A percentile compares a stretch with the other conserved stretches of the same genome.
phyloP scores from a whole-genome alignment of 2,797 vertebrate genomes.

The Malurus splendens region DNA sequence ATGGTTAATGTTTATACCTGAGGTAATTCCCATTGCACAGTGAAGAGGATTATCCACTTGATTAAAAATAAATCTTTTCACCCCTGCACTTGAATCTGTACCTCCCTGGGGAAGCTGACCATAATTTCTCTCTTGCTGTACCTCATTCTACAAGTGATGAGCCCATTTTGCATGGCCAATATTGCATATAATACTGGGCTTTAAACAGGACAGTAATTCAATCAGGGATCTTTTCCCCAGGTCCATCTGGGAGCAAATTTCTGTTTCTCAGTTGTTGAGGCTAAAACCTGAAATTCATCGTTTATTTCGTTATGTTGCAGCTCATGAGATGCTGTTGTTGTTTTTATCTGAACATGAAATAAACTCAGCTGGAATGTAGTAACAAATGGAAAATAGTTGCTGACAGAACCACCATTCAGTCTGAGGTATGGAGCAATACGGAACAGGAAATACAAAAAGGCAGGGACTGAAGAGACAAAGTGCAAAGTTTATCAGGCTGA shows the following conservation, averaged over 20 bases:
- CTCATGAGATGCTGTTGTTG: not conserved
- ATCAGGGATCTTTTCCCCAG: fast-evolving
- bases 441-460: not conserved
- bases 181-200: not conserved
- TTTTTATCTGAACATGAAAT: not conserved
- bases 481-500: not conserved
- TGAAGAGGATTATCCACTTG: constrained; percentile 52
- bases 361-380: not conserved
- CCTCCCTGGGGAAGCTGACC: constrained; percentile 47
- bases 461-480: not conserved
- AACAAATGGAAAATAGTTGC: not conserved
- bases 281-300: not conserved
- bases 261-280: not conserved
- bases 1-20: constrained; percentile 52
- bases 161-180: constrained; percentile 9
- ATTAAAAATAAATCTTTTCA: constrained; percentile 67
- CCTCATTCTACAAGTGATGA: constrained; percentile 27
- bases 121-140: constrained; percentile 33
- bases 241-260: not conserved
- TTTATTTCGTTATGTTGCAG: not conserved
- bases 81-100: constrained; percentile 30
- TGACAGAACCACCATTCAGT: not conserved
- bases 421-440: not conserved
- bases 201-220: not conserved
- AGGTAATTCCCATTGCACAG: constrained; percentile 42